Conservation (phyloP, 2,113 vertebrate species). For the Sylvicapra grimmia region DNA sequence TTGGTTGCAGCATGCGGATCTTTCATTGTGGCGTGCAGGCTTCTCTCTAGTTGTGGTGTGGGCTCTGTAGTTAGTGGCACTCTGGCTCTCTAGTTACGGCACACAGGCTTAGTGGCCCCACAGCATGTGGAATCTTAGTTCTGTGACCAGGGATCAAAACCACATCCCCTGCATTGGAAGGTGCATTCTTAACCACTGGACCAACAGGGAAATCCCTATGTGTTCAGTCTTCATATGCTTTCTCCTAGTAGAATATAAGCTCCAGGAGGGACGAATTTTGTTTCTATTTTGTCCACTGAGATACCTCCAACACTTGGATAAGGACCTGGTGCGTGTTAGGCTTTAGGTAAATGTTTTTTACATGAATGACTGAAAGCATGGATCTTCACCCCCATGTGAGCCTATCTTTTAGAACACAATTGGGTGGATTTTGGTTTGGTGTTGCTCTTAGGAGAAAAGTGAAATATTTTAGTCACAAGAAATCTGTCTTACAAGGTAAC, state of each 20-base stretch:
- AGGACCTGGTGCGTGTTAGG: background rate
- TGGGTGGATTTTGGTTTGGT: background rate
- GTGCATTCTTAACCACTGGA: background rate
- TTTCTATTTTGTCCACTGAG: background rate
- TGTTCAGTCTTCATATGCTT: background rate
- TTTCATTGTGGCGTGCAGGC: background rate
- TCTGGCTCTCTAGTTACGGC: background rate
- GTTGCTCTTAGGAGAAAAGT: background rate
- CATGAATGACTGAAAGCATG: background rate
- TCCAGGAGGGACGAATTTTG: background rate
- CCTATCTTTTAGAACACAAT: background rate
- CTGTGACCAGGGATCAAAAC: background rate
- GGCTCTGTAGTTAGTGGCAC: background rate
- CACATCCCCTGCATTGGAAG: background rate
- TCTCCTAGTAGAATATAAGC: background rate
- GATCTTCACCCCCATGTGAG: background rate
- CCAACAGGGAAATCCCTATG: background rate
- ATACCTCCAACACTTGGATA: background rate
- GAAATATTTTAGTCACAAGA: background rate
- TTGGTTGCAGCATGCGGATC: background rate
- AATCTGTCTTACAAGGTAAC: background rate
- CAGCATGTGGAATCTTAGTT: background rate
- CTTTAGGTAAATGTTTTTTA: background rate
- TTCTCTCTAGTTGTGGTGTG: background rate
- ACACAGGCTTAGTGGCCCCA: background rate